Conservation (phyloP, 2,888 invertebrate species). For the Bellardia bayeri region DNA sequence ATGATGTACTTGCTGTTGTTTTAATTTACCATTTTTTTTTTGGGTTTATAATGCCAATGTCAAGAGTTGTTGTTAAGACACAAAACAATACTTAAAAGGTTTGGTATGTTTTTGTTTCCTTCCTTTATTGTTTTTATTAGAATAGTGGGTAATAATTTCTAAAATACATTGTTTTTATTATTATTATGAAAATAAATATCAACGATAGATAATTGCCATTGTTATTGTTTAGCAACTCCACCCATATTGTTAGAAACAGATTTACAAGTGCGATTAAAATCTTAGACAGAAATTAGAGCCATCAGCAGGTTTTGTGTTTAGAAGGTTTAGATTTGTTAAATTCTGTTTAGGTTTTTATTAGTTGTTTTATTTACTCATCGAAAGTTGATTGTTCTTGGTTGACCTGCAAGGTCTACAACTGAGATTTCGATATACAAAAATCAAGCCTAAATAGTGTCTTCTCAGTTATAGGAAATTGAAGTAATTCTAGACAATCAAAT, state of each 20-base stretch:
- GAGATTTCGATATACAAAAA: no score
- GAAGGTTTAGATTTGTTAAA: not conserved
- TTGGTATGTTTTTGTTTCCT: conserved; percentile 27
- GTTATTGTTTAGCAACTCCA: conserved; percentile 36
- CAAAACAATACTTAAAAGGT: conserved; percentile 48
- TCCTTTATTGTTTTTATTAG: conserved; percentile 27
- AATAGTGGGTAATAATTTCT: conserved; percentile 50
- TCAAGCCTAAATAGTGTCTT: no score
- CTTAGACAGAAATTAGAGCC: conserved; percentile 31
- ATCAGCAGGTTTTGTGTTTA: conserved; percentile 17
- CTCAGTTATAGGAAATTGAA: no score
- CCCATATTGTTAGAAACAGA: conserved; percentile 57
- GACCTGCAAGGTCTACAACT: no score
- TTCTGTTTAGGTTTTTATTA: not conserved
- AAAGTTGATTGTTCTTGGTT: no score
- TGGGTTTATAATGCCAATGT: conserved; percentile 49
- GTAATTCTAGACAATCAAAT: no score
- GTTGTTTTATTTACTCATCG: not conserved
- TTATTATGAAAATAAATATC: not conserved
- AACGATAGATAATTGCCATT: conserved; percentile 8
- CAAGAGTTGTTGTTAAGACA: conserved; percentile 41
- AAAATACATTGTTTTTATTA: conserved; percentile 4
- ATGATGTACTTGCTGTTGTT: conserved; percentile 60
- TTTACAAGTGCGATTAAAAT: conserved; percentile 54
- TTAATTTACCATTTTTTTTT: conserved; percentile 32